Base-by-base conservation (phyloP, 2,888 invertebrate genomes). In the Arctia plantaginis region DNA sequence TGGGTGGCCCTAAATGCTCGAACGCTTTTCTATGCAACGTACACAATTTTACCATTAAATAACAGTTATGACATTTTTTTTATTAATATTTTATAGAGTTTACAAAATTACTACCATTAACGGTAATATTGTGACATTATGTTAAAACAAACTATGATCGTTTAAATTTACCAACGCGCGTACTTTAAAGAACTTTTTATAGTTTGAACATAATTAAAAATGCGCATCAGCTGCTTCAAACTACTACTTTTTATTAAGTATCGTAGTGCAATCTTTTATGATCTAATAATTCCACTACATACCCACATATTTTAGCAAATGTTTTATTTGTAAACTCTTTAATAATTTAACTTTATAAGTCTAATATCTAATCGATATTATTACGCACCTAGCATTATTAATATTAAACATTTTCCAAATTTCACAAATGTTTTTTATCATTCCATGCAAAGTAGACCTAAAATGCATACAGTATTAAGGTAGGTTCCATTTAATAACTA, bases 1-100 rank as follows among this genome's bases (percentile, higher is more conserved):
- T 89, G 88, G 91, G 89, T 88, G 89, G 90, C 84, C 82, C 83
- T 70, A 78, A 79, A 85, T 87, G 89, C 90, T 88, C 87, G 87
- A 90, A 78, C 71, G 75, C 71, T 77, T 79, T 73, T 76, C 76
- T 77, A 64, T 64, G 67, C 66, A 72, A 71, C 75, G 73, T 77
- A 78, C 70, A 74, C 71, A 72, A 69, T 74, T 74, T 67, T 67
- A 39, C 69, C 75, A 76, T 77, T 71, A 74, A 44, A 55, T 66
- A 73, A 74, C 55, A 59, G 67, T 74, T 81, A 77, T 72, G 74
- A 65, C 66, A 70, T 64, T 62, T 6, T 68, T n/a, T 69, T 75
- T 69, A 59, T 66, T 66, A 33, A 47, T 66, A 33, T 69, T 62
- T 27, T 23, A 47, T 23, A 27, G 6, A 62, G 62, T 62, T 30